Percentiles rank a stretch among this genome's conserved stretches.
Evolutionary conservation across 1,140 invertebrate species (phyloP).

Genomic region (Hestina assimilis): DNA sequence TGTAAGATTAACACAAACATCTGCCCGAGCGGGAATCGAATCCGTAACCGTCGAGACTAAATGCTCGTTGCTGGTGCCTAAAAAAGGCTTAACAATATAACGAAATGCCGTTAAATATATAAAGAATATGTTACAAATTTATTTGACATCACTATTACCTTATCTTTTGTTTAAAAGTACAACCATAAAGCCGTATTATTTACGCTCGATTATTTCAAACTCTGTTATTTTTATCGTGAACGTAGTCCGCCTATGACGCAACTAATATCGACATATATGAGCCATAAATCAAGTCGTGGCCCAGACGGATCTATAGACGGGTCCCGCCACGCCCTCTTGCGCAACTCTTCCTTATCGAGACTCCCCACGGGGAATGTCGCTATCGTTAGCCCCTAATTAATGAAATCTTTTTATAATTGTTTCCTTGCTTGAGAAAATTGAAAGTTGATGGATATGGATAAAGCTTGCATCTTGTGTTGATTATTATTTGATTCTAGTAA

Average conservation of each 20-base stretch:
- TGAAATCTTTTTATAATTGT: constrained; percentile 3
- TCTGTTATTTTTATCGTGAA: neutral
- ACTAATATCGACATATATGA: constrained; percentile 17
- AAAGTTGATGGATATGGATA: neutral
- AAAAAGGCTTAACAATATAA: too few species aligned
- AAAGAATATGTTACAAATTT: too few species aligned
- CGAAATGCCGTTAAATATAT: too few species aligned
- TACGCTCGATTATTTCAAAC: neutral
- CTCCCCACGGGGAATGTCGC: neutral
- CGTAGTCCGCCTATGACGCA: constrained; percentile 4
- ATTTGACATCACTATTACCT: too few species aligned
- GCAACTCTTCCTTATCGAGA: constrained; percentile 7
- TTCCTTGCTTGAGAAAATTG: neutral
- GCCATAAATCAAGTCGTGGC: constrained; percentile 6
- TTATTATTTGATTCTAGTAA: too few species aligned
- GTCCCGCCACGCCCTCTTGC: constrained; percentile 15
- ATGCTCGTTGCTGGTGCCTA: too few species aligned
- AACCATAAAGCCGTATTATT: too few species aligned
- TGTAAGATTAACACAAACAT: too few species aligned
- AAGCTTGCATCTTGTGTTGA: too few species aligned
- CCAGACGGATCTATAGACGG: neutral
- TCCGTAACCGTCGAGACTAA: too few species aligned
- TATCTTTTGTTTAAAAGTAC: too few species aligned
- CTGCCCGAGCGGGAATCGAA: too few species aligned
- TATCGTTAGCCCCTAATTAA: neutral